Conservation (phyloP, 2,888 invertebrate genomes). For the Hetaerina titia region DNA sequence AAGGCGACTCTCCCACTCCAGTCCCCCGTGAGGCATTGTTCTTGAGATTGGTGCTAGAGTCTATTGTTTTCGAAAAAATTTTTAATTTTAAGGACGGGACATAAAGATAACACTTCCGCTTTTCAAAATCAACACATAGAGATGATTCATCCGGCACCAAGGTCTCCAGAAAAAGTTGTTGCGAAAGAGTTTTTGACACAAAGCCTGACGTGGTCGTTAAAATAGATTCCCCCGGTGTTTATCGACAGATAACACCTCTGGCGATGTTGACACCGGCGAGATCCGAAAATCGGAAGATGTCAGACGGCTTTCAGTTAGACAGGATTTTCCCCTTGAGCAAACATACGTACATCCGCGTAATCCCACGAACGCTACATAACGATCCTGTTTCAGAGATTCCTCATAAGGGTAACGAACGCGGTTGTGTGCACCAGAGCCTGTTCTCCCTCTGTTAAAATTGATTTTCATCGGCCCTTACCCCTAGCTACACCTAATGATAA, state of each 20-base stretch:
- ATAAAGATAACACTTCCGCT: slow-evolving; percentile 7
- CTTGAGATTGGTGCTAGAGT: neutral
- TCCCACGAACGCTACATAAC: neutral
- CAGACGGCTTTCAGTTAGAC: neutral
- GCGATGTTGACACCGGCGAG: neutral
- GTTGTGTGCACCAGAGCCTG: no score
- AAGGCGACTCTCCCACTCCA: neutral
- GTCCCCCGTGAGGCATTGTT: slow-evolving; percentile 8
- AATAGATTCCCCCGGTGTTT: neutral
- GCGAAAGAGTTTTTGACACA: neutral
- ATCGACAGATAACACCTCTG: neutral
- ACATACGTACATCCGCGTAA: neutral
- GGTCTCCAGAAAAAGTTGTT: neutral
- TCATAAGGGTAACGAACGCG: no score
- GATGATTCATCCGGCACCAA: neutral
- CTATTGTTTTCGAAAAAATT: neutral
- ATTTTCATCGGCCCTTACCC: no score
- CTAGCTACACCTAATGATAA: no score
- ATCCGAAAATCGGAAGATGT: neutral
- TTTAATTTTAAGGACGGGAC: neutral
- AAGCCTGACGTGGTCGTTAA: neutral
- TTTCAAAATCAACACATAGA: neutral
- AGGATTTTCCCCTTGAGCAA: neutral
- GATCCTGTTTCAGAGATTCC: neutral
- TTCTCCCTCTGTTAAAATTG: no score